Percentiles rank a stretch among this genome's conserved stretches.
These are phyloP conservation scores for Meles meles DNA, from an alignment of 2,113 vertebrate species.

Conservation along the genomic window DNA sequence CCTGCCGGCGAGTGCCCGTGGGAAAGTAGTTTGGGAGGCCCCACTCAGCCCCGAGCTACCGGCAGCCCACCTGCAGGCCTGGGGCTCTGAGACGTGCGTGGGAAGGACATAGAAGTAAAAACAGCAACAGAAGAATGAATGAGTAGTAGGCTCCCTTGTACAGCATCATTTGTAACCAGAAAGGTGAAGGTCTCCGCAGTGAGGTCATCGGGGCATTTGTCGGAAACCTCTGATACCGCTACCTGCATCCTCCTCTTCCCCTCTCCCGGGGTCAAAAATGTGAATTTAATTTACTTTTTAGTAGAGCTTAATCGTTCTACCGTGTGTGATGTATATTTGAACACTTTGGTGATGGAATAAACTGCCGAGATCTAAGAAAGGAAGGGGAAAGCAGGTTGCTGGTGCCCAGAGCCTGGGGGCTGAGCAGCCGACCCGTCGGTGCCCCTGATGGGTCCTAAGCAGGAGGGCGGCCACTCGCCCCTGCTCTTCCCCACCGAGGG, in stretches of 20 bases:
- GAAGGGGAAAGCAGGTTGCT: background rate
- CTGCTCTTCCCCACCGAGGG: too few relatives aligned
- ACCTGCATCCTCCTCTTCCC: accelerated
- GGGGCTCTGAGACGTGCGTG: accelerated
- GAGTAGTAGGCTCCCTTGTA: accelerated
- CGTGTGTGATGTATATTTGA: background rate
- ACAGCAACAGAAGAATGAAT: accelerated
- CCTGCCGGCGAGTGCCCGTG: accelerated
- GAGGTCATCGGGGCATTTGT: accelerated
- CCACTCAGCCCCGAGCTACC: accelerated
- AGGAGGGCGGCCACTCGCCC: accelerated
- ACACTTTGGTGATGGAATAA: background rate
- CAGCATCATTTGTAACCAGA: background rate
- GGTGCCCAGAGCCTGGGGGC: too few relatives aligned
- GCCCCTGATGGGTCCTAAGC: background rate
- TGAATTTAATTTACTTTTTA: background rate
- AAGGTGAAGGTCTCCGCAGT: accelerated
- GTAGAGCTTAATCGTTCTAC: too few relatives aligned
- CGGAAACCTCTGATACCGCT: accelerated
- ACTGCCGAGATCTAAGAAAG: background rate
- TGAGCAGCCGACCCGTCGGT: accelerated
- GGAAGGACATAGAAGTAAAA: background rate
- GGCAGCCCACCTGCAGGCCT: accelerated
- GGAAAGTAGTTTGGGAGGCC: accelerated
- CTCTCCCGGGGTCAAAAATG: background rate